phyloP scores from a whole-genome alignment of 2,888 invertebrate genomes.

The Arge pagana region DNA sequence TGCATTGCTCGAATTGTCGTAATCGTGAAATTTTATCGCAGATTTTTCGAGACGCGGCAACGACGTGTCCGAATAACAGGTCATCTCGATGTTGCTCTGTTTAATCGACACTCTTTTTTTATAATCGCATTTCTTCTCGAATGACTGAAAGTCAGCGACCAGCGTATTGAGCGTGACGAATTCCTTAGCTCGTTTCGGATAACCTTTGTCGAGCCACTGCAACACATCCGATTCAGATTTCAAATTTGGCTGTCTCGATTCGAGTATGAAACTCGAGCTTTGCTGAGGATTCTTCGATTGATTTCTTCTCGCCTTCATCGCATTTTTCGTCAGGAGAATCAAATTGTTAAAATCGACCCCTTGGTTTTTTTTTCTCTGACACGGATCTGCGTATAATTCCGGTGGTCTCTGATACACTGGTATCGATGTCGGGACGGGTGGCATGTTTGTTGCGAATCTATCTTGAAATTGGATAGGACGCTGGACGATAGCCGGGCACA shows the following conservation, averaged over 20 bases:
- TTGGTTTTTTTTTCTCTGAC: conserved; percentile 42
- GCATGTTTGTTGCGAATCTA: conserved; percentile 32
- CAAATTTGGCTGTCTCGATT: conserved; percentile 36
- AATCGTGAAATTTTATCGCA: not conserved
- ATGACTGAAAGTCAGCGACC: conserved; percentile 33
- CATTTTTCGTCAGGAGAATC: conserved; percentile 51
- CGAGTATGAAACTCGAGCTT: conserved; percentile 34
- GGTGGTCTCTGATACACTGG: conserved; percentile 50
- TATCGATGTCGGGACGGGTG: conserved; percentile 36
- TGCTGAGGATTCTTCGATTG: conserved; percentile 41
- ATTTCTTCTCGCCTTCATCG: conserved; percentile 43
- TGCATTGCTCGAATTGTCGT: conserved; percentile 17
- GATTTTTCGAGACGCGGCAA: conserved; percentile 2
- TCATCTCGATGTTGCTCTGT: not conserved
- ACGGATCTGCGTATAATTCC: conserved; percentile 44
- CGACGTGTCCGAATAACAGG: conserved; percentile 11
- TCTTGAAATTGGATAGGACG: conserved; percentile 42
- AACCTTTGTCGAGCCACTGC: conserved; percentile 42
- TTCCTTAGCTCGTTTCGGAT: conserved; percentile 36
- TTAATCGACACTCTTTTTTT: conserved; percentile 2
- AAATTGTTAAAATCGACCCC: conserved; percentile 53
- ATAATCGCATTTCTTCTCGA: conserved; percentile 32
- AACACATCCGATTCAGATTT: conserved; percentile 36
- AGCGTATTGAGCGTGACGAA: conserved; percentile 35
- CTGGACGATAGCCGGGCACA: conserved; percentile 43